Evolutionary conservation across 2,113 vertebrate species (phyloP).

Genomic region (Rhabdomys dilectus): DNA sequence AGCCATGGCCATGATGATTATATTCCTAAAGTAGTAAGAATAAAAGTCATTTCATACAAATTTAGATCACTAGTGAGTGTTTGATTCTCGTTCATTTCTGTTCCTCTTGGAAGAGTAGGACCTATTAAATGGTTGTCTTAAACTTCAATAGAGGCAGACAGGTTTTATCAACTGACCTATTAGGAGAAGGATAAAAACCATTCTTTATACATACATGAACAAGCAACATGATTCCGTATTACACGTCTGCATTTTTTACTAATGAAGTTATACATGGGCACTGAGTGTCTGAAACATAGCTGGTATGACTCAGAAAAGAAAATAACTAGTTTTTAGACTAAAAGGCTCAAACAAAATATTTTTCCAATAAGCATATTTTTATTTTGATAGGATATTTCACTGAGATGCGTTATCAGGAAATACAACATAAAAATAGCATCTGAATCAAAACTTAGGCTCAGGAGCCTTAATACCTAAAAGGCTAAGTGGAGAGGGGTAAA

Average conservation of each 20-base stretch:
- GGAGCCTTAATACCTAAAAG: background rate
- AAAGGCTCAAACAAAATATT: conserved; percentile 33
- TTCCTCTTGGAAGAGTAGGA: conserved; percentile 9
- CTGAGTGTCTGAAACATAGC: background rate
- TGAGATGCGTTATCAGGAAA: background rate
- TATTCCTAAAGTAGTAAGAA: conserved; percentile 29
- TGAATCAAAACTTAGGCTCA: background rate
- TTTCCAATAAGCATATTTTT: conserved; percentile 9
- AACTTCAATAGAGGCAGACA: background rate
- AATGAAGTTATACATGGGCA: background rate
- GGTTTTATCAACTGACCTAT: background rate
- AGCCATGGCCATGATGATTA: background rate
- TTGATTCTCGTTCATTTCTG: background rate
- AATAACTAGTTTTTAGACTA: conserved; percentile 16
- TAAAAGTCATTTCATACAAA: background rate
- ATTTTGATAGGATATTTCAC: conserved; percentile 14
- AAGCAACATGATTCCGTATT: background rate
- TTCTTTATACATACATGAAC: background rate
- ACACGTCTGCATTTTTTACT: background rate
- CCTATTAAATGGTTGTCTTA: background rate
- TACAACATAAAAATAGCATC: background rate
- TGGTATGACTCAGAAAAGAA: background rate
- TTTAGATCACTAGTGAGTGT: background rate
- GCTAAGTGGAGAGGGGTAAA: background rate
- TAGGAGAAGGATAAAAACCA: background rate